These are phyloP conservation scores for Gadopsis marmoratus DNA, from an alignment of 2,797 vertebrate species.

Conservation along the genomic window DNA sequence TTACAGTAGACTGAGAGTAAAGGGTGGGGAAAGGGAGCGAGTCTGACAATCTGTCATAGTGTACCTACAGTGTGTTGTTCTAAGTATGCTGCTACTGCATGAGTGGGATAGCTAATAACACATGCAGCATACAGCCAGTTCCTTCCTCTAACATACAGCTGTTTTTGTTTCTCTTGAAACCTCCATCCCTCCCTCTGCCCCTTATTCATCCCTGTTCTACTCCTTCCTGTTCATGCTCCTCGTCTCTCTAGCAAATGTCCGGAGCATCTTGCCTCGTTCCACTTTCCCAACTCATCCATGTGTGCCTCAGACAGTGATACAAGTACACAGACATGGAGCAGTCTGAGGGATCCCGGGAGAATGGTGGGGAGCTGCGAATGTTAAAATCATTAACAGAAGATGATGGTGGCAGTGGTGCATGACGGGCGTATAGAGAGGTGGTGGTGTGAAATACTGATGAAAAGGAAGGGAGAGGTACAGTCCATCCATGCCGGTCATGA, in stretches of 20 bases:
- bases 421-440: constrained; percentile 57
- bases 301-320: constrained; percentile 43
- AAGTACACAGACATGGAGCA: constrained; percentile 47
- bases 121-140: constrained; percentile 73
- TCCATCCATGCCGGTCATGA: constrained; percentile 83
- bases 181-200: constrained; percentile 40
- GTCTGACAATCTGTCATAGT: constrained; percentile 42
- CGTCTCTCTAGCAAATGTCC: constrained; percentile 29
- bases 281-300: constrained; percentile 42
- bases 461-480: constrained; percentile 59
- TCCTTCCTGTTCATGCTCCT: constrained; percentile 12
- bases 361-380: constrained; percentile 42
- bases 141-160: constrained; percentile 45
- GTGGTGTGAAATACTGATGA: constrained; percentile 55
- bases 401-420: constrained; percentile 43
- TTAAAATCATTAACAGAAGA: constrained; percentile 25
- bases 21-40: constrained; percentile 36
- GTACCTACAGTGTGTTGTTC: constrained; percentile 24
- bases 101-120: constrained; percentile 47
- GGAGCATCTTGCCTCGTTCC: constrained; percentile 30
- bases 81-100: constrained; percentile 49
- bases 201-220: constrained; percentile 17
- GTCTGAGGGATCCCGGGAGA: constrained; percentile 48
- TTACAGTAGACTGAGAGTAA: constrained; percentile 42
- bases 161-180: constrained; percentile 41